phyloP scores from a whole-genome alignment of 2,113 vertebrate genomes.

The Garra rufa region DNA sequence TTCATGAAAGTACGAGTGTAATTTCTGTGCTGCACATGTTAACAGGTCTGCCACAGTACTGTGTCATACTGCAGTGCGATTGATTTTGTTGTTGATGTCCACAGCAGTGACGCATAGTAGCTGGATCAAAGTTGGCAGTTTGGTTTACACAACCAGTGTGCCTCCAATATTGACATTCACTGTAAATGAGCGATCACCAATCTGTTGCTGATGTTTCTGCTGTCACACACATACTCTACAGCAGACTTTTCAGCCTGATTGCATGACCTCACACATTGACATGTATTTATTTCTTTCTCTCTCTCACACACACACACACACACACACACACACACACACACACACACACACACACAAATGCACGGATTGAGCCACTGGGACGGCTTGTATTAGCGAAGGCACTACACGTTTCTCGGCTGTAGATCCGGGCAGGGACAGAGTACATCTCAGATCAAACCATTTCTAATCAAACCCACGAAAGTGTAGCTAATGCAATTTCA shows the following conservation, averaged over 20 bases:
- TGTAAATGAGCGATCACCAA: slow-evolving; percentile 26
- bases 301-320: slow-evolving; percentile 5
- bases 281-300: not conserved
- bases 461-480: slow-evolving; percentile 81
- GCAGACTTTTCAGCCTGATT: slow-evolving; percentile 45
- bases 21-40: not conserved
- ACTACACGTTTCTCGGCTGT: slow-evolving; percentile 60
- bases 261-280: slow-evolving; percentile 16
- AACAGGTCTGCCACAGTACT: not conserved
- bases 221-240: slow-evolving; percentile 24
- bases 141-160: slow-evolving; percentile 17
- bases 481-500: slow-evolving; percentile 86
- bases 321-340: slow-evolving; percentile 47
- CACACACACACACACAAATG: slow-evolving; percentile 50
- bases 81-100: slow-evolving; percentile 22
- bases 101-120: not conserved
- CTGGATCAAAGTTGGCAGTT: not conserved
- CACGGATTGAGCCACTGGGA: slow-evolving; percentile 41
- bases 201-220: slow-evolving; percentile 17
- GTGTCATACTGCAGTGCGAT: slow-evolving; percentile 35
- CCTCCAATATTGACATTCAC: slow-evolving; percentile 16
- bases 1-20: not conserved
- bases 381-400: slow-evolving; percentile 68
- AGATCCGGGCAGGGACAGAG: slow-evolving; percentile 66
- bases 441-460: slow-evolving; percentile 77